These are phyloP conservation scores for Etheostoma cragini DNA, from an alignment of 2,113 vertebrate genomes.

Conservation along the genomic window DNA sequence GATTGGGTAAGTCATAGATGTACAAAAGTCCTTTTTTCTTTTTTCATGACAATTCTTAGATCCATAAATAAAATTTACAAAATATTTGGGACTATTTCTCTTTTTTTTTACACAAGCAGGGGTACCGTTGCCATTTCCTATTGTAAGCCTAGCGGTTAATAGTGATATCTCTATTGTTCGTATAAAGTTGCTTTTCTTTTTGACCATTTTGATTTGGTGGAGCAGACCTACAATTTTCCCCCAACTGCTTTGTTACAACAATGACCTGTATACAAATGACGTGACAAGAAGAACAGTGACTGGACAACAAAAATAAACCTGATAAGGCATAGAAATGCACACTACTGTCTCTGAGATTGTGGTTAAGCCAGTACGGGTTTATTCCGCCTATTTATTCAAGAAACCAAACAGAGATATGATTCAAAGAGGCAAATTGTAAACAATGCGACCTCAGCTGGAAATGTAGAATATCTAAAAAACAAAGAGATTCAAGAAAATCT, in stretches of 20 bases:
- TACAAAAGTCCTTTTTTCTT: conserved; percentile 78
- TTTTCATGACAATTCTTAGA: conserved; percentile 71
- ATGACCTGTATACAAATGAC: conserved; percentile 64
- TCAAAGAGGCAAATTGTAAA: conserved; percentile 65
- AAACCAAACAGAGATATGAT: conserved; percentile 51
- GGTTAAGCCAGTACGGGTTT: conserved; percentile 28
- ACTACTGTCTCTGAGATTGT: conserved; percentile 45
- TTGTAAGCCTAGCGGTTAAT: conserved; percentile 70
- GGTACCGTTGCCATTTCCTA: conserved; percentile 65
- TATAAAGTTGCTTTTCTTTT: conserved; percentile 54
- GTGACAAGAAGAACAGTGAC: conserved; percentile 60
- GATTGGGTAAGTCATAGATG: conserved; percentile 69
- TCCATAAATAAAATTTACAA: conserved; percentile 84
- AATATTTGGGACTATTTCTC: conserved; percentile 78
- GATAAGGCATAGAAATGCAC: conserved; percentile 66
- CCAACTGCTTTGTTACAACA: conserved; percentile 68
- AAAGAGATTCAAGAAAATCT: conserved; percentile 58
- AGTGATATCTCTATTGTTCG: conserved; percentile 68
- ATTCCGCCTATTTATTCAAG: conserved; percentile 36
- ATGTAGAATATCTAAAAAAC: conserved; percentile 62
- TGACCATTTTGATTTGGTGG: conserved; percentile 40
- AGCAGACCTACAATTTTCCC: conserved; percentile 59
- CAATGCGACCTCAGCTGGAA: conserved; percentile 56
- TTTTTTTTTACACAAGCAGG: conserved; percentile 69
- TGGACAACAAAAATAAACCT: conserved; percentile 63